Conservation (phyloP, 2,888 invertebrate species). For the Ochropleura plecta region DNA sequence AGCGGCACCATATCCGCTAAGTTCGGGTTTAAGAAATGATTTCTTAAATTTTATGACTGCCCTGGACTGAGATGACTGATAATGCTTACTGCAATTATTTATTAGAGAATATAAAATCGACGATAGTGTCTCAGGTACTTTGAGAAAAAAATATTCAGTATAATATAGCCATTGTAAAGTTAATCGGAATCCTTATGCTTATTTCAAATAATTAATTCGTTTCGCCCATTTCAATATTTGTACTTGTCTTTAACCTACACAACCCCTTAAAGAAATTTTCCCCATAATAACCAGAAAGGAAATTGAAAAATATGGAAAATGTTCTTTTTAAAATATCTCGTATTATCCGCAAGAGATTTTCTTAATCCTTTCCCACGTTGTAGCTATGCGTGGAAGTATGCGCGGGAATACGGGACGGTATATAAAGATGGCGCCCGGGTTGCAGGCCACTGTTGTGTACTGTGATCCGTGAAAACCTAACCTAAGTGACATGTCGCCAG, state of each 20-base stretch:
- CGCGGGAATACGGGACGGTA: slow-evolving; percentile 49
- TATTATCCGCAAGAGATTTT: slow-evolving; percentile 43
- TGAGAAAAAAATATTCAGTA: neutral
- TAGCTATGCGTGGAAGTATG: slow-evolving; percentile 53
- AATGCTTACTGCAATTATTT: neutral
- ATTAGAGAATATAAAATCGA: neutral
- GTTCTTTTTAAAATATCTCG: slow-evolving; percentile 40
- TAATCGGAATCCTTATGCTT: neutral
- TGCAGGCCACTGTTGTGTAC: slow-evolving; percentile 48
- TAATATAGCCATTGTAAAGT: neutral
- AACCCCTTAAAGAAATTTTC: neutral
- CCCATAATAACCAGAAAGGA: slow-evolving; percentile 38
- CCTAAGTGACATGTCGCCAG: slow-evolving; percentile 55
- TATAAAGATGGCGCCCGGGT: slow-evolving; percentile 53
- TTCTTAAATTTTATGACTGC: neutral
- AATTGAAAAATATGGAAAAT: slow-evolving; percentile 51
- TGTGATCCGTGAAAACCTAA: slow-evolving; percentile 19
- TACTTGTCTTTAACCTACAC: neutral
- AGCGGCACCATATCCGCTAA: too few relatives aligned
- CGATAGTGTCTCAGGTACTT: neutral
- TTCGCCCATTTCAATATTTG: neutral
- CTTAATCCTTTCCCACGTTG: slow-evolving; percentile 51
- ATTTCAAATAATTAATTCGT: neutral
- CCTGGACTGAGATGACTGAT: neutral
- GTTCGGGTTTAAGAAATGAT: neutral